Base-by-base conservation (phyloP, 2,113 vertebrate genomes). In the Pseudopodoces humilis region DNA sequence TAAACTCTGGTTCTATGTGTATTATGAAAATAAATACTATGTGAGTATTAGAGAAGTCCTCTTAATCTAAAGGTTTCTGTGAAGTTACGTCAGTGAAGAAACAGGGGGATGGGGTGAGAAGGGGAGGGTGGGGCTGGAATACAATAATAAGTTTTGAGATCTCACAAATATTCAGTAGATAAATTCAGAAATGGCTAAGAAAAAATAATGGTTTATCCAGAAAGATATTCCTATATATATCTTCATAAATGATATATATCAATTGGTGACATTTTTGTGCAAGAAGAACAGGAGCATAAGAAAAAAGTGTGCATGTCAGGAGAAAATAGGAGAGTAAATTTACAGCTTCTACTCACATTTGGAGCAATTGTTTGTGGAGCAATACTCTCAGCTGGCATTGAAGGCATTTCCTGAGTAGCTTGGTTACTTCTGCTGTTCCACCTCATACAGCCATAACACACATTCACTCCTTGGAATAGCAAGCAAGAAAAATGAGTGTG, bases 351-450 rank as follows among this genome's bases (percentile, higher is more conserved):
- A 91, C 46, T 90, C 30, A 67, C 13, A n/a, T 91, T 71, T 72
- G 56, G 90, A 72, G n/a, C 55, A 88, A 84, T 78, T 91, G 28
- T 55, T 95, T 92, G 87, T 83, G 63, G 94, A 96, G 59, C 9
- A 93, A 50, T 53, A 83, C 30, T 68, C 62, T 72, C 60, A 77
- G 12, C 9, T 84, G 25, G 49, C 55, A 68, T 43, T 95, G 58
- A 83, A 95, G 31, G 39, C 7, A 74, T 68, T 83, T 31, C 30
- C 23, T 85, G 71, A 83, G 18, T 83, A 94, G 30, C 50, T 88
- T 78, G 28, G n/a, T 76, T 96, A 43, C 35, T 93, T 85, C 41
- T 86, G 15, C 39, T 74, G 30, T 14, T 75, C 33, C 13, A 28
- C 6, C 7, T 62, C 33, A 33, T 35, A 81, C 7, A 71, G 6